A percentile compares a stretch with the other conserved stretches of the same genome.
Conservation (phyloP, 2,797 vertebrate species). For the Sciurus vulgaris region DNA sequence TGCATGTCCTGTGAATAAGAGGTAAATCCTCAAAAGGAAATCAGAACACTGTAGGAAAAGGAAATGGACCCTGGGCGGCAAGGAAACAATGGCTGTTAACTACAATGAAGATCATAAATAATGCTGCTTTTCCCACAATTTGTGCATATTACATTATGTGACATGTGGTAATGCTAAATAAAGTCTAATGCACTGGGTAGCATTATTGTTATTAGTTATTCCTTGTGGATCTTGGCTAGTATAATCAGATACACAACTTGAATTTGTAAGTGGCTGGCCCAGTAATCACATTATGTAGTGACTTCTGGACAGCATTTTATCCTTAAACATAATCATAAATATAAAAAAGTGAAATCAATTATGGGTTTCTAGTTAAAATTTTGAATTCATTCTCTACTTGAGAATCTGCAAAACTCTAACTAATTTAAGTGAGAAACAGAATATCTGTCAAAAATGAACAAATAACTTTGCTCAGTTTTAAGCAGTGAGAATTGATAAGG, state of each 20-base stretch:
- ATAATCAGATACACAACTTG: neutral
- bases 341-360: constrained; percentile 1
- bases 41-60: constrained; percentile 19
- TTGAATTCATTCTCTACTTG: constrained; percentile 47
- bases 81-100: constrained; percentile 2
- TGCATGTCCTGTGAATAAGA: neutral
- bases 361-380: constrained; percentile 45
- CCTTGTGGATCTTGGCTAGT: neutral
- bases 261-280: neutral
- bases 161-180: neutral
- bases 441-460: constrained; percentile 70
- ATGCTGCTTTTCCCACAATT: constrained; percentile 31
- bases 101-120: constrained; percentile 28
- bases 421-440: constrained; percentile 67
- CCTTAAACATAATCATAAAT: constrained; percentile 3
- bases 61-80: neutral
- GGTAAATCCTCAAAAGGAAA: constrained; percentile 56
- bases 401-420: constrained; percentile 15
- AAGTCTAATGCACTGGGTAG: neutral
- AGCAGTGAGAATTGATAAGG: constrained; percentile 80
- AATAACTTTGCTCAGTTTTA: constrained; percentile 79
- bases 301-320: neutral
- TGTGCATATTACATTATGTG: constrained; percentile 15
- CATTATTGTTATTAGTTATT: neutral
- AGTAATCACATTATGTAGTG: neutral